Percentiles rank a stretch among this genome's conserved stretches.
Conservation (phyloP, 2,888 invertebrate genomes). For the Caenorhabditis plicata region DNA sequence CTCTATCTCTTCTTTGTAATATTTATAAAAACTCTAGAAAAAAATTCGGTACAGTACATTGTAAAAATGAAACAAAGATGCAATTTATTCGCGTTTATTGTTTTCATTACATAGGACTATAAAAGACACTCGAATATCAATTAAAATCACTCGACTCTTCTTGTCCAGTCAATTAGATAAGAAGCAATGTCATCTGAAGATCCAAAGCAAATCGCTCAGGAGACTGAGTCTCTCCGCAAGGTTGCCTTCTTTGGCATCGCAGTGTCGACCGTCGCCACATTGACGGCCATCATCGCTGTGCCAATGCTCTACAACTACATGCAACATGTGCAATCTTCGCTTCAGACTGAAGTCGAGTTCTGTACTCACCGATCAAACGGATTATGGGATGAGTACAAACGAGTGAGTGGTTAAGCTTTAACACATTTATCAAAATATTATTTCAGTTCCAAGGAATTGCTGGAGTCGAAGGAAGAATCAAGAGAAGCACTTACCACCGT, state of each 20-base stretch:
- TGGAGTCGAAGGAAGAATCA: conserved; percentile 34
- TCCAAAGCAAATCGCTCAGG: conserved; percentile 37
- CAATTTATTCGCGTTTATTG: no score
- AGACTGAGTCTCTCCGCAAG: conserved; percentile 40
- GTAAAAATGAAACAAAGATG: no score
- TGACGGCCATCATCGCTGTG: conserved; percentile 50
- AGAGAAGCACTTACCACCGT: conserved; percentile 31
- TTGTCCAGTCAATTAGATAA: no score
- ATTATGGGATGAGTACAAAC: conserved; percentile 49
- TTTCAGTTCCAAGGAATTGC: conserved; percentile 32
- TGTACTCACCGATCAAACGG: conserved; percentile 48
- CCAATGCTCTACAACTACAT: conserved; percentile 56
- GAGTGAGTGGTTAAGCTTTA: conserved; percentile 22
- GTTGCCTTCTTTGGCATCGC: conserved; percentile 50
- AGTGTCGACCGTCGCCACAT: conserved; percentile 49
- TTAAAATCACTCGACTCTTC: no score
- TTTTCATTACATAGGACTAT: no score
- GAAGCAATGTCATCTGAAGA: conserved; percentile 38
- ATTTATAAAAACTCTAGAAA: no score
- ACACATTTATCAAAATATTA: neutral
- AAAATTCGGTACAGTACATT: no score
- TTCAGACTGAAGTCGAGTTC: conserved; percentile 49
- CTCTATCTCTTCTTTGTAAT: no score
- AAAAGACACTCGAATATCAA: no score
- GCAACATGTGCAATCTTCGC: conserved; percentile 51